Percentiles rank a stretch among this genome's conserved stretches.
These are phyloP conservation scores for Neosalanx taihuensis DNA, from an alignment of 2,797 vertebrate species.

Conservation along the genomic window DNA sequence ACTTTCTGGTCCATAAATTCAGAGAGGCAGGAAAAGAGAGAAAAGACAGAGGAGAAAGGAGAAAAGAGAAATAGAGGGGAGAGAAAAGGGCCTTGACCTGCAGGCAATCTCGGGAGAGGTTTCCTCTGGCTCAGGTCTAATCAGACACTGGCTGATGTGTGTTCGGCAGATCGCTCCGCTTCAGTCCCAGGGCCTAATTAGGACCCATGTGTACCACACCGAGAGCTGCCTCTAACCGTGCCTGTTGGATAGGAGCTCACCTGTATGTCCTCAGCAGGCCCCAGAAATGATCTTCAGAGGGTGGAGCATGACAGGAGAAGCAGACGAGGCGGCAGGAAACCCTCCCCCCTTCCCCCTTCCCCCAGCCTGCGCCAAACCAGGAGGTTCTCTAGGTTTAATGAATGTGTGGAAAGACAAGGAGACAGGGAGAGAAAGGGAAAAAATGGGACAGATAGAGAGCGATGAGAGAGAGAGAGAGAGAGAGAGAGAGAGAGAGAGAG, in stretches of 20 bases:
- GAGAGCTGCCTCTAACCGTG: constrained; percentile 47
- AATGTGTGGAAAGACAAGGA: constrained; percentile 44
- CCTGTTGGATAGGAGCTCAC: constrained; percentile 51
- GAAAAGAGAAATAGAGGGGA: constrained; percentile 12
- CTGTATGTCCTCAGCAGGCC: constrained; percentile 50
- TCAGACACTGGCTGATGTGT: constrained; percentile 64
- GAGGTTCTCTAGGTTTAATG: constrained; percentile 60
- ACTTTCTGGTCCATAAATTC: too few relatives aligned
- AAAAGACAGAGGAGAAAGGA: not conserved
- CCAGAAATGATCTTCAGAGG: constrained; percentile 54
- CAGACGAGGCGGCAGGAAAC: constrained; percentile 39
- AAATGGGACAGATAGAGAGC: not conserved
- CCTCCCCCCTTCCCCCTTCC: not conserved
- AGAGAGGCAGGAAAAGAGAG: not conserved
- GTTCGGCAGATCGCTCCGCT: constrained; percentile 61
- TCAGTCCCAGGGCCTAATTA: constrained; percentile 70
- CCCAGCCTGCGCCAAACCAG: constrained; percentile 33
- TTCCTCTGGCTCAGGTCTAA: constrained; percentile 59
- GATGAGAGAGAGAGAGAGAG: constrained; percentile 21
- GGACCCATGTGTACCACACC: constrained; percentile 65
- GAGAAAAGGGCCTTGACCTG: constrained; percentile 59
- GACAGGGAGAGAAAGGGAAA: constrained; percentile 10
- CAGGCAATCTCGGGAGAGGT: constrained; percentile 63
- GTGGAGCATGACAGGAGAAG: constrained; percentile 56
- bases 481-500: constrained; percentile 7